phyloP scores from a whole-genome alignment of 2,888 invertebrate genomes.

The Ypsolopha sequella region DNA sequence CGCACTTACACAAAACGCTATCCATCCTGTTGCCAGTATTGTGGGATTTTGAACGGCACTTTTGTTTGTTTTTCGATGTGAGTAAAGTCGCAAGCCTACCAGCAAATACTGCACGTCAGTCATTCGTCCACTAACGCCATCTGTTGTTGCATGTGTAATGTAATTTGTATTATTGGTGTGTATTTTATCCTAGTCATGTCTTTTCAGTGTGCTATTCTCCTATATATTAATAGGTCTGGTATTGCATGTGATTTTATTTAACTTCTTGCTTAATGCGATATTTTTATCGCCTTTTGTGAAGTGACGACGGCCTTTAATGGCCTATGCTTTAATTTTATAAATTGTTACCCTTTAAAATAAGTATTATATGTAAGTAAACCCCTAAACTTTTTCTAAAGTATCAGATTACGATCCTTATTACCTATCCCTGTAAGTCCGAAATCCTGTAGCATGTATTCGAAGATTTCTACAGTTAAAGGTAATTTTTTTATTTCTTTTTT shows the following conservation, averaged over 20 bases:
- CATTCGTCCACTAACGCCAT: too few relatives aligned
- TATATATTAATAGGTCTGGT: background rate
- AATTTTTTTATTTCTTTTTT: constrained; percentile 44
- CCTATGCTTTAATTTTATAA: constrained; percentile 33
- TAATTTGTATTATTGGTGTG: background rate
- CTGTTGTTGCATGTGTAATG: background rate
- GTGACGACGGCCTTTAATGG: constrained; percentile 10
- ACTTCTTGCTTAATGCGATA: background rate
- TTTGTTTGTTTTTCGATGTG: too few relatives aligned
- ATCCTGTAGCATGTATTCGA: constrained; percentile 56
- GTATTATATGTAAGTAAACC: constrained; percentile 22
- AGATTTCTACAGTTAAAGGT: constrained; percentile 51
- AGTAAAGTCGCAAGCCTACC: too few relatives aligned
- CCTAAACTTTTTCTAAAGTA: constrained; percentile 16
- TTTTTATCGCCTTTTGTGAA: background rate
- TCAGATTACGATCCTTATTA: constrained; percentile 24
- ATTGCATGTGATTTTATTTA: background rate
- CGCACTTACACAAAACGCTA: too few relatives aligned
- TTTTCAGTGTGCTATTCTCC: constrained; percentile 3
- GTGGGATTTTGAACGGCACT: too few relatives aligned
- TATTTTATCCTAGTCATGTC: constrained; percentile 11
- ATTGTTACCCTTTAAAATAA: constrained; percentile 27
- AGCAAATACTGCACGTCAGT: too few relatives aligned
- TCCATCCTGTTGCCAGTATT: too few relatives aligned
- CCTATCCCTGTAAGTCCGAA: constrained; percentile 22